Evolutionary conservation across 35 echinoderm and acorn worm genomes (phyloP), one percentile per base, ranked within the genome.

Genomic region (Strongylocentrotus purpuratus): DNA sequence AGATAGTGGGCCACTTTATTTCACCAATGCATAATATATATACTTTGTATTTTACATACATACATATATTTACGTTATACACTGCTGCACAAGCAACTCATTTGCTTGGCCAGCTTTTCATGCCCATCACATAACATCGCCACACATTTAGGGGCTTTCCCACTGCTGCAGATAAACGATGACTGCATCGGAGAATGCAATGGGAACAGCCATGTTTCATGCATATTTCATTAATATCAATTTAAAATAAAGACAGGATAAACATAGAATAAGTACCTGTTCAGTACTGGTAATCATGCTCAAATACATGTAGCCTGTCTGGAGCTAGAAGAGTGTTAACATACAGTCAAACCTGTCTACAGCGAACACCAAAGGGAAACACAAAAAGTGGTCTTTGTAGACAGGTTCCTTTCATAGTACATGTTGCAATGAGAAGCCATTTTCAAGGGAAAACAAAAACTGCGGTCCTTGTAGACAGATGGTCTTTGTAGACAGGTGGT

Each of bases 1-100:
- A 78, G 65, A n/a, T 78, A 78, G 65, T 78, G 65, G 65, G 65
- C 65, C 65, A 78, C 65, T 78, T 78, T 78, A 78, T 78, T 78
- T 78, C 65, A 78, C 65, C 65, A 78, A n/a, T 78, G 65, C 65
- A 78, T 78, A 7, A 78, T 78, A 78, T 55, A 55, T 71, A 71
- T 78, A 78, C 65, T 78, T 78, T n/a, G 22, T 78, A 78, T 78
- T 78, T 78, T 78, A 78, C 65, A 78, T 78, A 78, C 8, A 12
- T 55, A 55, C 15, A 55, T 41, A 41, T 41, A 41, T 41, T 55
- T 78, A 78, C 28, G 6, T n/a, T 22, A 4, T 71, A 25, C 20
- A 28, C 65, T 22, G 22, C 20, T 78, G 20, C 65, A 78, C 7
- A 78, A 78, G 65, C 65, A 78, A 78, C 65, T 5, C 25, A 71